Evolutionary conservation across 2,888 invertebrate genomes (phyloP), one percentile per base, ranked within the genome.

Genomic region (Phaedon cochleariae): DNA sequence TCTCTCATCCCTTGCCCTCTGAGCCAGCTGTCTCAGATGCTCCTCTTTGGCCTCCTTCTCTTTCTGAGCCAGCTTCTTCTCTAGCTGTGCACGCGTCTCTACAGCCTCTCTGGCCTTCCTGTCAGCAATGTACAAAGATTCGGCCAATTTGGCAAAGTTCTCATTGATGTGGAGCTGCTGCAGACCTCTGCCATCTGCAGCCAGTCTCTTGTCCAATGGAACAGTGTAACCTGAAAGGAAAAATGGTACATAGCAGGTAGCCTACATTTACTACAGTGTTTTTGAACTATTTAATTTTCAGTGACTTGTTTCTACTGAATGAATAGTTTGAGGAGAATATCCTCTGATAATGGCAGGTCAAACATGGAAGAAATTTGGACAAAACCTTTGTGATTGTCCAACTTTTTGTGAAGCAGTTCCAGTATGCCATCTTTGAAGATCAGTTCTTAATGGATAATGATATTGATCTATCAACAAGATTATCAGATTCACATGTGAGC

Each of bases 321-420:
- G 99, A 98, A 82, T 97, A 98, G 83, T 98, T 98, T 85, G 98
- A 98, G 97, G 97, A 10, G 98, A 99, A 85, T 99, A 99, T 85
- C 99, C 99, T 0, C 85, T 99, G 12, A 97, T 98, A 74, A 97
- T 97, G 94, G 89, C 95, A 5, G 98, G 98, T 0, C 95, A 96
- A 75, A 92, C 93, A 57, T 98, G 96, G 96, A 98, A 98, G 84
- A 97, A 97, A 84, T 98, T 99, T 81, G 89, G 95, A 59, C 88
- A 91, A 64, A 97, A 96, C 84, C 97, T 98, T 83, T 97, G 97
- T 81, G 98, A 98, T 83, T 85, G 95, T 99, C 6, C 96, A 96
- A 84, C 94, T 95, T 0, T 85, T 99, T 64, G 97, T 99, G 51
- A 93, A 95, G 72, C 97, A 98, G 85, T 98, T 98, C 81, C 98